A percentile compares a stretch with the other conserved stretches of the same genome.
Evolutionary conservation across 1,140 invertebrate species (phyloP).

Genomic region (Leptinotarsa texana): DNA sequence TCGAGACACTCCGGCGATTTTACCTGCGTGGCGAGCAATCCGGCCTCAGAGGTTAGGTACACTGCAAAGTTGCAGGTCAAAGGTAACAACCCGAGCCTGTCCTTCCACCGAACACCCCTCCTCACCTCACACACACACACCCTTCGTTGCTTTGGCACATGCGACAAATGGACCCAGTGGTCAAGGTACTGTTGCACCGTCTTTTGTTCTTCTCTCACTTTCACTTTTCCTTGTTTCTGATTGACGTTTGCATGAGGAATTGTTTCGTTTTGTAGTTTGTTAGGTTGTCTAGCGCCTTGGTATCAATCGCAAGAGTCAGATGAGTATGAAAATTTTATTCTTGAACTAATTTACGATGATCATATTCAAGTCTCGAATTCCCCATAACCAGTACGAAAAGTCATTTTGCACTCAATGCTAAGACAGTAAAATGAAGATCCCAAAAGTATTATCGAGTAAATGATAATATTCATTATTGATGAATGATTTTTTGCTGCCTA

Average conservation of each 20-base stretch:
- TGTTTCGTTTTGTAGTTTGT: neutral
- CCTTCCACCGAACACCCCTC: constrained; percentile 5
- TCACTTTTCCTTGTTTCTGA: constrained; percentile 39
- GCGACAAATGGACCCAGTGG: constrained; percentile 51
- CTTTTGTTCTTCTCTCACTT: constrained; percentile 47
- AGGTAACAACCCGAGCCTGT: constrained; percentile 62
- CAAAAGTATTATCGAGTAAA: no score
- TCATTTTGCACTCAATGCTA: no score
- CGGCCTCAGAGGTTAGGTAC: constrained; percentile 77
- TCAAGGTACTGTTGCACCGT: constrained; percentile 56
- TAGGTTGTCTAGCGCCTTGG: neutral
- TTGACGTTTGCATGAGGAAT: constrained; percentile 24
- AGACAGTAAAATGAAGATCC: no score
- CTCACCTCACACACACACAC: constrained; percentile 49
- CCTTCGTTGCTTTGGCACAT: constrained; percentile 62
- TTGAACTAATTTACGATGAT: no score
- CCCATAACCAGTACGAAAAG: no score
- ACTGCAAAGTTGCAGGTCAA: constrained; percentile 80
- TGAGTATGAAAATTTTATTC: no score
- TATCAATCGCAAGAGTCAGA: neutral
- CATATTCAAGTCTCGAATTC: no score
- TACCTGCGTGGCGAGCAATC: constrained; percentile 80
- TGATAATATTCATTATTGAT: no score
- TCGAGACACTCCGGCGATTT: constrained; percentile 78
- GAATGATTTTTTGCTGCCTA: no score